phyloP scores from a whole-genome alignment of 2,888 invertebrate species.

The Orchesellides sinensis region DNA sequence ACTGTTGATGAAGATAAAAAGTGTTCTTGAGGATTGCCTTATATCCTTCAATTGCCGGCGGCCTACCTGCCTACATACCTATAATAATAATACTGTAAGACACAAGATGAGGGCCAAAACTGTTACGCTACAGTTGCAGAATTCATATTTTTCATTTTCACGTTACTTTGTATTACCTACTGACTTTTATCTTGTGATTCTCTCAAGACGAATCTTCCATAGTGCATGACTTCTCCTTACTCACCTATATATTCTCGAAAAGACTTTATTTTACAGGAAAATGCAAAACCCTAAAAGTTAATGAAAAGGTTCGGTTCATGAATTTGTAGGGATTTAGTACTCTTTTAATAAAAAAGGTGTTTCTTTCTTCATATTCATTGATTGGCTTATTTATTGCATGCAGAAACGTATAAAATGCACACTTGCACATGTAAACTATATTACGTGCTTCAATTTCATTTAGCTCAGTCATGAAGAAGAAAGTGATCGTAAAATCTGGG shows the following conservation, averaged over 20 bases:
- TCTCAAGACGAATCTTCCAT: too few relatives aligned
- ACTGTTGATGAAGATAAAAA: neutral
- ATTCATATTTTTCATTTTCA: conserved; percentile 10
- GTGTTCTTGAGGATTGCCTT: neutral
- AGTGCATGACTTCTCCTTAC: too few relatives aligned
- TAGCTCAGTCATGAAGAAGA: neutral
- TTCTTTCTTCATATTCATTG: too few relatives aligned
- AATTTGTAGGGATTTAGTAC: neutral
- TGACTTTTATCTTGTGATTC: neutral
- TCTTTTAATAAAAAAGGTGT: neutral
- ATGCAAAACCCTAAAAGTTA: neutral
- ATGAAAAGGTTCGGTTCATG: neutral
- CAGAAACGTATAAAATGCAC: neutral
- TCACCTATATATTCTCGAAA: too few relatives aligned
- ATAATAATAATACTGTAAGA: neutral
- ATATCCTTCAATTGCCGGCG: conserved; percentile 9
- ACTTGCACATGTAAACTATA: neutral
- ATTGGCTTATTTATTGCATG: neutral
- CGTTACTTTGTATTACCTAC: neutral
- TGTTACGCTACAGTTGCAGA: neutral
- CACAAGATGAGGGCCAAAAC: too few relatives aligned
- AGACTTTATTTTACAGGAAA: neutral
- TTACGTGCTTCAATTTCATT: conserved; percentile 2
- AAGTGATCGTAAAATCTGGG: neutral
- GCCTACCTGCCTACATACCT: conserved; percentile 17